Conservation (phyloP, 2,113 vertebrate genomes). For the Pristiophorus japonicus region DNA sequence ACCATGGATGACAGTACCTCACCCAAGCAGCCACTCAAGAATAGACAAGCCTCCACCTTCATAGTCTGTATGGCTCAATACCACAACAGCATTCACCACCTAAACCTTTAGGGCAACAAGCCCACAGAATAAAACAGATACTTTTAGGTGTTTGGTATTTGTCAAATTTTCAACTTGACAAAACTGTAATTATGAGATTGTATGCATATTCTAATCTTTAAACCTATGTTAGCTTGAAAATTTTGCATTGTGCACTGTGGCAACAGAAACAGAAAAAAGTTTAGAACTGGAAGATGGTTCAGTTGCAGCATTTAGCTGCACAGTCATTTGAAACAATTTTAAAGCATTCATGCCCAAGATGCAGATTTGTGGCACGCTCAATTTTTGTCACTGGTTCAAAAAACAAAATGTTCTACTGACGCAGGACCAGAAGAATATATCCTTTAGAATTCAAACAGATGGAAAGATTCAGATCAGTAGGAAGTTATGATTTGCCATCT, state of each 20-base stretch:
- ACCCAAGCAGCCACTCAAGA: neutral
- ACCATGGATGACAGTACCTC: neutral
- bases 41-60: neutral
- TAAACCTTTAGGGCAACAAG: neutral
- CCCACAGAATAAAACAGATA: neutral
- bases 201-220: neutral
- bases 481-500: neutral
- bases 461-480: neutral
- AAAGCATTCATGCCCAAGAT: neutral
- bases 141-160: neutral
- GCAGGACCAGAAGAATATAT: neutral
- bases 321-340: neutral
- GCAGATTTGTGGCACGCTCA: neutral
- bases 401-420: neutral
- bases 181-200: neutral
- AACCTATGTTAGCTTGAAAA: neutral
- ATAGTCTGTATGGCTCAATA: neutral
- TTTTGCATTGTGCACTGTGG: neutral
- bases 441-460: conserved; percentile 8
- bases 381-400: neutral
- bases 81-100: neutral
- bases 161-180: neutral
- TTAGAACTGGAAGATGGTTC: neutral
- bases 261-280: neutral
- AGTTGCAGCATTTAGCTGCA: neutral